A percentile compares a stretch with the other conserved stretches of the same genome.
phyloP scores from a whole-genome alignment of 2,113 vertebrate species.

The Plestiodon gilberti region DNA sequence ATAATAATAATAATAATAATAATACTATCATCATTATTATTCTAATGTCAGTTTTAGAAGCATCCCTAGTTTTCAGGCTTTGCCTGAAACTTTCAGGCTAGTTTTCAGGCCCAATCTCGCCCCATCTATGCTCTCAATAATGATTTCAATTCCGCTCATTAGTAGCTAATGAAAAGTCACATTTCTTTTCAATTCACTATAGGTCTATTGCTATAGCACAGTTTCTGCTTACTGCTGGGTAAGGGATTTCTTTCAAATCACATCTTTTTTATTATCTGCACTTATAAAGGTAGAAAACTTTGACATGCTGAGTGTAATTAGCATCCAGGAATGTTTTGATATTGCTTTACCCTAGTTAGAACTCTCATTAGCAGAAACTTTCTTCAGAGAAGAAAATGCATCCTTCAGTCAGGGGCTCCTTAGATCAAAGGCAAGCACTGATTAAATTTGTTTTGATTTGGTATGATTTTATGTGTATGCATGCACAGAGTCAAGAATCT shows the following conservation, averaged over 20 bases:
- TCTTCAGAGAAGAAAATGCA: background rate
- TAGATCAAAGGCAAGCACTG: slow-evolving; percentile 2
- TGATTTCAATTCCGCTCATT: background rate
- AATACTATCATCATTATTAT: too few relatives aligned
- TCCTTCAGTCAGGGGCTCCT: background rate
- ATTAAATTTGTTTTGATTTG: slow-evolving; percentile 18
- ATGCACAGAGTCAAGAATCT: background rate
- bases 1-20: too few relatives aligned
- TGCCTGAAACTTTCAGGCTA: too few relatives aligned
- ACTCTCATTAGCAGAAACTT: background rate
- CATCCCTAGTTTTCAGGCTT: too few relatives aligned
- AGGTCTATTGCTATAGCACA: too few relatives aligned
- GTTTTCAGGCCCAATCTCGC: background rate
- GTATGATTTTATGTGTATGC: background rate
- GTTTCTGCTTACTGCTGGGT: background rate
- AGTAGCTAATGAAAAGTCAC: background rate
- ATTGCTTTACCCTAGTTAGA: background rate
- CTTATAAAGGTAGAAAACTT: background rate
- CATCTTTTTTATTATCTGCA: background rate
- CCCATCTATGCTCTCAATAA: background rate
- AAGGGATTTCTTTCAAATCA: background rate
- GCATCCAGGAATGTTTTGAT: slow-evolving; percentile 2
- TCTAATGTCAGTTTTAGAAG: too few relatives aligned
- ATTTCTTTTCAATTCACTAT: background rate
- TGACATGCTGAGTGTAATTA: background rate